Conservation (phyloP, 2,113 vertebrate species). For the Motacilla tschutschensis region DNA sequence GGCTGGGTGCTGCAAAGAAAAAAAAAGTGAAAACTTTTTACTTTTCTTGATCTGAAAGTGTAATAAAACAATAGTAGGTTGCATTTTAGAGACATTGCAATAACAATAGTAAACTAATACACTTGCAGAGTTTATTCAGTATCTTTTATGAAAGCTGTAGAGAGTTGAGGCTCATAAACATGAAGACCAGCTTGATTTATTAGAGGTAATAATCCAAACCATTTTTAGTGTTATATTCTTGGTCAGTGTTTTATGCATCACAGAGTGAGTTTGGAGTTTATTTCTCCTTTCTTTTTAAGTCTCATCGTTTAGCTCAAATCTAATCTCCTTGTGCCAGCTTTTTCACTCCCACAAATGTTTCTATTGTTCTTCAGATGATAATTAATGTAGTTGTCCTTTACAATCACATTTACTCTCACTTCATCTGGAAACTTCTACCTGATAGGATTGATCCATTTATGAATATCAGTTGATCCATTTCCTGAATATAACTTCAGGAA, state of each 20-base stretch:
- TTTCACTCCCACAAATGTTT: background rate
- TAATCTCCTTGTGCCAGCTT: background rate
- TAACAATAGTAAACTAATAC: background rate
- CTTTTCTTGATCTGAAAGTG: background rate
- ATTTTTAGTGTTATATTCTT: background rate
- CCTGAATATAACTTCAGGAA: background rate
- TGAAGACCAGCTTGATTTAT: background rate
- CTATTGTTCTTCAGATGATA: background rate
- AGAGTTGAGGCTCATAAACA: background rate
- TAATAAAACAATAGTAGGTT: background rate
- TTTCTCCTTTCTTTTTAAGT: background rate
- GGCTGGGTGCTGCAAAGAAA: background rate
- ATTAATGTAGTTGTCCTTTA: background rate
- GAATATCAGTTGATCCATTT: background rate
- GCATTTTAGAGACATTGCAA: constrained; percentile 7
- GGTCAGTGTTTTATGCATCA: background rate
- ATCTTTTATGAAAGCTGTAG: background rate
- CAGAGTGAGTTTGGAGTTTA: background rate
- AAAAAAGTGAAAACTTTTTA: background rate
- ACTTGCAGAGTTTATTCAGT: background rate
- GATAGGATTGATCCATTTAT: background rate
- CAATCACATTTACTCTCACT: background rate
- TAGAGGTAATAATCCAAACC: background rate
- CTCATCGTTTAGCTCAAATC: background rate
- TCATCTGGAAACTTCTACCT: background rate